Evolutionary conservation across 2,113 vertebrate genomes (phyloP), one percentile per base, ranked within the genome.

Genomic region (Heterocephalus glaber): DNA sequence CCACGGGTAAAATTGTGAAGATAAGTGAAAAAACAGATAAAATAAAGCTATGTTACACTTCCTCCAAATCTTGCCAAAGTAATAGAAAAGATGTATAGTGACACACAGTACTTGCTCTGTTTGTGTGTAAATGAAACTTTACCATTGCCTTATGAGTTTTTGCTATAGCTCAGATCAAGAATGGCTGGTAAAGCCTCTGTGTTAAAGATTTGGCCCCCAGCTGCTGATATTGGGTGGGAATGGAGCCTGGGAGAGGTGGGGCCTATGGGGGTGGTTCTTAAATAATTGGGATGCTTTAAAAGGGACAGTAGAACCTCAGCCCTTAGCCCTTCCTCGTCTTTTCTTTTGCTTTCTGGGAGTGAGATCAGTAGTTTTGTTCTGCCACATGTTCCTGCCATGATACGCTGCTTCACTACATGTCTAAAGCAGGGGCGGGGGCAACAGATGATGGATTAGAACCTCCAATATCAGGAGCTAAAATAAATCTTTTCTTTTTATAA

Each of bases 1-100:
- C 72, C 66, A 44, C 65, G 19, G 10, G n/a, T 33, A 79, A 94
- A 94, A 89, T 56, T 68, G 3, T 96, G 58, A 95, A 20, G 54
- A 81, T 49, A 77, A 93, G 54, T 89, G 35, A 13, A 76, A 93
- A 77, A 26, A 80, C 14, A 61, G 26, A 54, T 49, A 87, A 88
- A 20, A 49, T n/a, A 58, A 65, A 61, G 35, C 12, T 41, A 14
- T 68, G 30, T 76, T 89, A 76, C 2, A 19, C 93, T 88, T 95
- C 90, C 16, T 95, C 24, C 65, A 86, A 95, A 54, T 82, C 91
- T 76, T 77, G 4, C 28, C 6, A 81, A 92, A 66, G 14, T 38
- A 70, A 47, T 70, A 65, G 49, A 58, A 85, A 44, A 95, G 7
- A 92, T 61, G 2, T 81, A 90, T 16, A 84, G 52, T 81, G 20